Evolutionary conservation across 1,140 invertebrate species (phyloP).

Genomic region (Ephestia elutella): DNA sequence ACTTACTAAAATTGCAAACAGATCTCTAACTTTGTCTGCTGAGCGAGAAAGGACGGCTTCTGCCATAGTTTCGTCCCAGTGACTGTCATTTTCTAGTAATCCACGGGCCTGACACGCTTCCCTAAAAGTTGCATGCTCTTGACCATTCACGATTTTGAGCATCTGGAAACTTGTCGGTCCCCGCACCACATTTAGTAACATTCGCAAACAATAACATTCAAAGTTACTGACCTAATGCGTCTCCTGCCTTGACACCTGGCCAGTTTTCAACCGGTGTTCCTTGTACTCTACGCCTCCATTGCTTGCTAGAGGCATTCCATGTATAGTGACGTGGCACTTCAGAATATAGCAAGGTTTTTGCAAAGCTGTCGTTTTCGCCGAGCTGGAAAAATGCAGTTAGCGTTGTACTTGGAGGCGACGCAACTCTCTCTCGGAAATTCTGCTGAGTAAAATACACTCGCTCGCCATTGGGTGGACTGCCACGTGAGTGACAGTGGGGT

Average conservation of each 20-base stretch:
- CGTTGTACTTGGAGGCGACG: constrained; percentile 47
- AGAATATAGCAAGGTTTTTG: constrained; percentile 49
- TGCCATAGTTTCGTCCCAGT: constrained; percentile 52
- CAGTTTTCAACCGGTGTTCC: constrained; percentile 18
- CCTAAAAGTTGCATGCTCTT: constrained; percentile 43
- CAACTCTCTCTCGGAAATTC: constrained; percentile 32
- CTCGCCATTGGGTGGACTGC: constrained; percentile 26
- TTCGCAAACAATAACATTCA: constrained; percentile 53
- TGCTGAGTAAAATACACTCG: constrained; percentile 25
- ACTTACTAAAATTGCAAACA: constrained; percentile 19
- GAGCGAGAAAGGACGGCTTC: constrained; percentile 43
- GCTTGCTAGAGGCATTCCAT: constrained; percentile 40
- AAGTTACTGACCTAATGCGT: constrained; percentile 42
- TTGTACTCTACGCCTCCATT: constrained; percentile 33
- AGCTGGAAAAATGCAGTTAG: neutral
- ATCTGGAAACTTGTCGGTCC: constrained; percentile 68
- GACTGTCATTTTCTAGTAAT: constrained; percentile 52
- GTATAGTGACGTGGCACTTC: constrained; percentile 55
- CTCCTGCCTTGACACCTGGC: constrained; percentile 39
- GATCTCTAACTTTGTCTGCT: constrained; percentile 36
- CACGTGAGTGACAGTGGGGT: constrained; percentile 23
- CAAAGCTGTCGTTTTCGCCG: constrained; percentile 36
- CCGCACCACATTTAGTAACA: constrained; percentile 60
- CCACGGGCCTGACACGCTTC: constrained; percentile 41
- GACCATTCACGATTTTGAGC: constrained; percentile 62